phyloP scores from a whole-genome alignment of 2,888 invertebrate genomes.

The Mycalesis mineus region DNA sequence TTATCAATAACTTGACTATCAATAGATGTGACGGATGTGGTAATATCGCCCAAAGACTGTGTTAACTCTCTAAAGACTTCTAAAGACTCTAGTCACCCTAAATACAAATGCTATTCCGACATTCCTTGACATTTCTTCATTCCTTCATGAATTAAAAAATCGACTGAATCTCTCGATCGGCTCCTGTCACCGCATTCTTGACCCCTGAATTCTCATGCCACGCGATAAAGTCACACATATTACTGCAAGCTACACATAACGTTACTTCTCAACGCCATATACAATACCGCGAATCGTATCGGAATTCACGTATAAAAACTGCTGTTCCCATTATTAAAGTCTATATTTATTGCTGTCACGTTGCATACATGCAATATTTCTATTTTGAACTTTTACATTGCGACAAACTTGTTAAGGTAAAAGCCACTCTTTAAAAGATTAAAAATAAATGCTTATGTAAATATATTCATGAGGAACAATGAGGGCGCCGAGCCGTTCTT shows the following conservation, averaged over 20 bases:
- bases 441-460: conserved; percentile 10
- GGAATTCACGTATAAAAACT: conserved; percentile 17
- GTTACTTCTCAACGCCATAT: conserved; percentile 24
- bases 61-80: too few species aligned
- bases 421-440: conserved; percentile 5
- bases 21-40: too few species aligned
- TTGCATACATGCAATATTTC: conserved; percentile 1
- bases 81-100: too few species aligned
- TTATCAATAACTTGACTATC: too few species aligned
- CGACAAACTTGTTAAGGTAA: conserved; percentile 5
- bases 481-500: conserved; percentile 20
- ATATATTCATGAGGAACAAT: conserved; percentile 11
- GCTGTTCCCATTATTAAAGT: conserved; percentile 27
- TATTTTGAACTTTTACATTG: neutral
- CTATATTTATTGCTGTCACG: conserved; percentile 9
- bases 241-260: conserved; percentile 33
- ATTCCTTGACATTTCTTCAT: too few species aligned
- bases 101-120: too few species aligned
- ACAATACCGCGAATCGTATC: conserved; percentile 12
- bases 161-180: too few species aligned
- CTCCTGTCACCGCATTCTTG: conserved; percentile 45
- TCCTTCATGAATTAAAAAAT: too few species aligned
- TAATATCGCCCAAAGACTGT: too few species aligned
- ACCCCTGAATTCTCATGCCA: conserved; percentile 39
- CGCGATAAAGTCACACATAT: conserved; percentile 32